These are phyloP conservation scores for Chalcosyrphus nemorum DNA, from an alignment of 2,888 invertebrate genomes.

Conservation along the genomic window DNA sequence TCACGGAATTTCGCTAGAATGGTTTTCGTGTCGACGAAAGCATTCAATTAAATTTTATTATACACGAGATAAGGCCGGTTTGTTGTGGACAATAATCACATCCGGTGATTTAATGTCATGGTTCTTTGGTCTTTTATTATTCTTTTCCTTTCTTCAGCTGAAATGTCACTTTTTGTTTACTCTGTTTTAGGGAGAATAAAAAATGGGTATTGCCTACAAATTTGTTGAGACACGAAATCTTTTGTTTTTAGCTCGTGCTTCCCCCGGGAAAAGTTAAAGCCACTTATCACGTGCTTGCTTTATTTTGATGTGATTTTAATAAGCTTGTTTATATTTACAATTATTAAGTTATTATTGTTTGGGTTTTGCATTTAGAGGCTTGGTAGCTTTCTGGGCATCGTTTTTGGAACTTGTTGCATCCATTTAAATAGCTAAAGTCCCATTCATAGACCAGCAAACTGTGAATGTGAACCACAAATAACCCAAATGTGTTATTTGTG, in stretches of 20 bases:
- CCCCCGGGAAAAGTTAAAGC: neutral
- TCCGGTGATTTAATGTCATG: conserved; percentile 4
- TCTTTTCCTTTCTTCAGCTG: neutral
- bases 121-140: neutral
- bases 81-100: neutral
- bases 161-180: neutral
- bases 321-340: neutral
- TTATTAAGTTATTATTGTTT: neutral
- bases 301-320: neutral
- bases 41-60: neutral
- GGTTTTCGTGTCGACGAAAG: neutral
- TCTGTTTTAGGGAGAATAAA: neutral
- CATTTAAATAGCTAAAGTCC: too few relatives aligned
- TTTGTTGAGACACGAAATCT: neutral
- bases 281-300: neutral
- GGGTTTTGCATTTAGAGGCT: neutral
- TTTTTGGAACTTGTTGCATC: too few relatives aligned
- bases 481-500: too few relatives aligned
- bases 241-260: neutral
- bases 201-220: neutral
- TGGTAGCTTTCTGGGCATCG: too few relatives aligned
- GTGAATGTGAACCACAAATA: too few relatives aligned
- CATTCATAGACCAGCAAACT: too few relatives aligned
- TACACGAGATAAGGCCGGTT: neutral
- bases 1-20: neutral